phyloP scores from a whole-genome alignment of 2,113 vertebrate genomes.

The Colistium nudipinnis region DNA sequence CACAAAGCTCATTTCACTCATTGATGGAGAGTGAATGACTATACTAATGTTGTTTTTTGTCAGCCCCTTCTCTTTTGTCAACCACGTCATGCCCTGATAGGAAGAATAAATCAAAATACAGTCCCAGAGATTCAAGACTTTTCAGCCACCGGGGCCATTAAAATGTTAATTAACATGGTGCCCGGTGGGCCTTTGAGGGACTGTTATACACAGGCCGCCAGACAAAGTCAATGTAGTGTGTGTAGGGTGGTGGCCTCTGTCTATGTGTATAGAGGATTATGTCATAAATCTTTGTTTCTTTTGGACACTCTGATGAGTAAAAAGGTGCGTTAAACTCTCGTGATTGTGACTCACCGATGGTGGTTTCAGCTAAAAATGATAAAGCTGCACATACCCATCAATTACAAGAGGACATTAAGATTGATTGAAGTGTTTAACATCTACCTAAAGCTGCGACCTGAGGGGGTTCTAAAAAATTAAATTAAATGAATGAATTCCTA shows the following conservation, averaged over 20 bases:
- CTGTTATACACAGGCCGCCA: conserved; percentile 38
- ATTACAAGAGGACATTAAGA: conserved; percentile 15
- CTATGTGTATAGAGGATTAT: conserved; percentile 7
- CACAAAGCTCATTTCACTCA: conserved; percentile 12
- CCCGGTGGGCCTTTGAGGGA: conserved; percentile 12
- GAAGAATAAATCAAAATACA: conserved; percentile 58
- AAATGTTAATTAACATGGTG: conserved; percentile 54
- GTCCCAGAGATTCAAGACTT: conserved; percentile 43
- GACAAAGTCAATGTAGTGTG: conserved; percentile 26
- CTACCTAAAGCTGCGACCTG: neutral
- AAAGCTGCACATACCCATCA: conserved; percentile 14
- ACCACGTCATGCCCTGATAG: conserved; percentile 17
- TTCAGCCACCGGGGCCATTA: conserved; percentile 27
- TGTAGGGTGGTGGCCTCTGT: neutral
- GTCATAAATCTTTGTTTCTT: conserved; percentile 8
- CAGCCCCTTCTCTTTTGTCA: conserved; percentile 31
- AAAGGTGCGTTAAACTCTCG: conserved; percentile 24
- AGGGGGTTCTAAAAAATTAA: neutral
- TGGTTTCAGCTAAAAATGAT: conserved; percentile 19
- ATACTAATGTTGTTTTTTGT: conserved; percentile 8
- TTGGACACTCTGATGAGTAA: conserved; percentile 10
- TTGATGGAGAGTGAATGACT: conserved; percentile 39
- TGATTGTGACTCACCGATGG: conserved; percentile 8
- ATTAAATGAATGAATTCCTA: conserved; percentile 24
- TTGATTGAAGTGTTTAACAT: neutral